Conservation (phyloP, 2,113 vertebrate genomes). For the Melanerpes aurifrons region DNA sequence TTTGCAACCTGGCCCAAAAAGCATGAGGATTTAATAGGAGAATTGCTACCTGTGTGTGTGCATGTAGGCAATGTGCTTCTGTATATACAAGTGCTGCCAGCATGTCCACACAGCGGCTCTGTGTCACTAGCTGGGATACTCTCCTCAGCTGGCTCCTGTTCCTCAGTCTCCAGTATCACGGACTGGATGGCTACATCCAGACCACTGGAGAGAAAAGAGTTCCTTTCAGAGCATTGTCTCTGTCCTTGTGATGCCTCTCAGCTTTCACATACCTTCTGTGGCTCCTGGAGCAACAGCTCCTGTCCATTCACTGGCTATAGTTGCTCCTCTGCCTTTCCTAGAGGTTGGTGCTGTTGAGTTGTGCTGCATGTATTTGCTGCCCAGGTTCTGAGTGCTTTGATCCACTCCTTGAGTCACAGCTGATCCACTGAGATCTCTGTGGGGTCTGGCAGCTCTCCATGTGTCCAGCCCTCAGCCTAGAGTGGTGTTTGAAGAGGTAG, state of each 20-base stretch:
- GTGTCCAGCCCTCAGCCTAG: not conserved
- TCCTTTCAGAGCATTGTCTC: not conserved
- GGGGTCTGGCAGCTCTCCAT: not conserved
- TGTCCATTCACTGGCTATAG: not conserved
- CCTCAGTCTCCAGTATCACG: not conserved
- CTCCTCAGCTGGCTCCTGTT: not conserved
- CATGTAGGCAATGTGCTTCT: not conserved
- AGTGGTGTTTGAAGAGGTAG: not conserved
- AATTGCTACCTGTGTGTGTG: not conserved
- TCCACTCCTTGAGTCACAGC: not conserved
- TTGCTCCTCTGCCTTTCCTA: not conserved
- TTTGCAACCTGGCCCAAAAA: not conserved
- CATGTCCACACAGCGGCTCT: rapidly evolving
- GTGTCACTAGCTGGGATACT: not conserved
- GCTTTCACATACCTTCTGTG: not conserved
- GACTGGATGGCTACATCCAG: no score
- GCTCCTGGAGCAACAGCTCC: not conserved
- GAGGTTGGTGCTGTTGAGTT: not conserved
- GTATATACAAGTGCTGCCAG: not conserved
- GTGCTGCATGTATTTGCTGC: not conserved
- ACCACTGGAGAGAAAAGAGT: not conserved
- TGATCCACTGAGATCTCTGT: not conserved
- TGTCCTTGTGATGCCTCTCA: not conserved
- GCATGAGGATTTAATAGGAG: not conserved
- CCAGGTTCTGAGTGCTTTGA: not conserved